phyloP scores from a whole-genome alignment of 2,797 vertebrate genomes.

The Zalophus californianus region DNA sequence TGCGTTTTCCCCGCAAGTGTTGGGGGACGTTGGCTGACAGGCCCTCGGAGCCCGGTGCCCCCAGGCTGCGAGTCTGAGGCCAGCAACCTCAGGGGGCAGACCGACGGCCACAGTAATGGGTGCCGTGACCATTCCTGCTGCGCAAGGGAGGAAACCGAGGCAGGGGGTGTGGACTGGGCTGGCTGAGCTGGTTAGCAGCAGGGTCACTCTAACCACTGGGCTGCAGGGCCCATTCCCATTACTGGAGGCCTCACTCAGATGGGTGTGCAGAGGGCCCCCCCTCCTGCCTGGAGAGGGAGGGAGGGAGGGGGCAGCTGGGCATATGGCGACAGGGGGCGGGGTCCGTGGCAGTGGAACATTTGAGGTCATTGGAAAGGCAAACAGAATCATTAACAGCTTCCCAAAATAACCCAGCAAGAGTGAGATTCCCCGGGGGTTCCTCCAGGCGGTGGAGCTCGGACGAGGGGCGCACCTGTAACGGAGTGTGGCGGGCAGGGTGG shows the following conservation, averaged over 20 bases:
- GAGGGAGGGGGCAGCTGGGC: not conserved
- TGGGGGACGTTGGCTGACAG: not conserved
- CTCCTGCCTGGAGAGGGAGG: not conserved
- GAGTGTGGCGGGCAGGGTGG: not conserved
- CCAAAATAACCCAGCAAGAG: slow-evolving; percentile 67
- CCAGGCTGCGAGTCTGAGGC: not conserved
- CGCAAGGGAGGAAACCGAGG: not conserved
- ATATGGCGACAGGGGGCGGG: not conserved
- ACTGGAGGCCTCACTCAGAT: fast-evolving
- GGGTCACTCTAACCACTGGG: not conserved
- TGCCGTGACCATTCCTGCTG: not conserved
- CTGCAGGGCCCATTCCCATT: not conserved
- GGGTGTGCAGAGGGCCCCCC: not conserved
- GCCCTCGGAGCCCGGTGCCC: fast-evolving
- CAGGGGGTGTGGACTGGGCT: fast-evolving
- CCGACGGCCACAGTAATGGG: fast-evolving
- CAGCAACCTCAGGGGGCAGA: not conserved
- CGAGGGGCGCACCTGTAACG: not conserved
- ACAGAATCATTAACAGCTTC: slow-evolving; percentile 66
- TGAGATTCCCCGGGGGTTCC: slow-evolving; percentile 41
- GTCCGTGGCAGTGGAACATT: not conserved
- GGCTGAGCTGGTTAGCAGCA: fast-evolving
- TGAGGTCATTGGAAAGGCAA: slow-evolving; percentile 73
- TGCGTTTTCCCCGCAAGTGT: not conserved
- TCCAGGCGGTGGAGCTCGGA: not conserved